Evolutionary conservation across 2,888 invertebrate genomes (phyloP).

Genomic region (Pollenia labialis): DNA sequence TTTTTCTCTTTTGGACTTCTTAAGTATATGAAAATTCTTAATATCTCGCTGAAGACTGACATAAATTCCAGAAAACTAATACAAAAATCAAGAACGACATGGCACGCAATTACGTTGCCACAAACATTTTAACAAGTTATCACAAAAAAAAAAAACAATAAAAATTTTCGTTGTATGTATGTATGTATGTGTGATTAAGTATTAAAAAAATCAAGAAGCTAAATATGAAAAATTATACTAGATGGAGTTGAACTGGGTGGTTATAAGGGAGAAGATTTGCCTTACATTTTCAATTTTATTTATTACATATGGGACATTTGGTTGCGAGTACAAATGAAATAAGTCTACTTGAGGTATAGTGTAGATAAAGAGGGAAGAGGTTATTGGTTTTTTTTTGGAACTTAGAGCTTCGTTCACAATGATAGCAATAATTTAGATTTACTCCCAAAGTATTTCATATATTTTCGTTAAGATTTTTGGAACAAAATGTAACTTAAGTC

Average conservation of each 20-base stretch:
- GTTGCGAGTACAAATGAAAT: conserved; percentile 8
- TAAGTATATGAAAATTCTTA: conserved; percentile 13
- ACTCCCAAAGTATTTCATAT: no score
- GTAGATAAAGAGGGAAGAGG: neutral
- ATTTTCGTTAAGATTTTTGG: no score
- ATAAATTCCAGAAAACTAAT: conserved; percentile 29
- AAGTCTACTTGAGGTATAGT: conserved; percentile 19
- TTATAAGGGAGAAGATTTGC: neutral
- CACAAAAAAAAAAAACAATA: conserved; percentile 35
- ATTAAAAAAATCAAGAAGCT: neutral
- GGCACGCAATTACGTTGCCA: conserved; percentile 68
- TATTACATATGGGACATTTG: neutral
- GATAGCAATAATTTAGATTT: no score
- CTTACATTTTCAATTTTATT: neutral
- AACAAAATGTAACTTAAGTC: no score
- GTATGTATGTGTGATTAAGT: neutral
- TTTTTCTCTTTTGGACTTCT: conserved; percentile 6
- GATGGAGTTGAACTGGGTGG: neutral
- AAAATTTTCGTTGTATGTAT: neutral
- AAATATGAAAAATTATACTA: neutral
- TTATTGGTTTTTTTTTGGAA: no score
- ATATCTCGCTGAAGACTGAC: conserved; percentile 18
- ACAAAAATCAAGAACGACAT: neutral
- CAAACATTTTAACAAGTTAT: conserved; percentile 64
- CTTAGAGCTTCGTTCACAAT: no score